Evolutionary conservation across 2,888 invertebrate genomes (phyloP), one percentile per base, ranked within the genome.

Genomic region (Melinaea menophilus): DNA sequence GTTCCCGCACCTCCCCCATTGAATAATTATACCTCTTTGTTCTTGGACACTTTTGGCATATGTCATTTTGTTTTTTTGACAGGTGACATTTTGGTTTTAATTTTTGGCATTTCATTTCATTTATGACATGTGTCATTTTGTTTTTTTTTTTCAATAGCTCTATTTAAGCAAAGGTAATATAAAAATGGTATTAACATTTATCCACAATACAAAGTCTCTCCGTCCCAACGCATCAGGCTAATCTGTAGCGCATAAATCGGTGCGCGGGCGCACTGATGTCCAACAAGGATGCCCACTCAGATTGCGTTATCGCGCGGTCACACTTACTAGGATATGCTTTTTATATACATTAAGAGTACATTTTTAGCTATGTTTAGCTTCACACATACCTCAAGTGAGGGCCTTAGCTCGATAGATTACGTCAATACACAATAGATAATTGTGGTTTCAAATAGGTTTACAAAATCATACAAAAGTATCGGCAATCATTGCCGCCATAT

Each of bases 1-100:
- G 78, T 79, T 78, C 76, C 77, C 79, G 74, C 76, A 75, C 77
- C 80, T 80, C 85, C 87, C 87, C 84, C 79, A 81, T 86, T 88
- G 88, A 88, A 84, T 88, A 88, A 89, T 89, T 86, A 83, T 81
- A 71, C 70, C 79, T 79, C 84, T 88, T 85, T 85, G 85, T 89
- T 83, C 79, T 71, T 69, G 74, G 74, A 62, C 66, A 69, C 58
- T 61, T 56, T 58, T 51, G 31, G 13, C 13, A 48, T n/a, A 9
- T 46, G 1, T 22, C 22, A 22, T 22, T 22, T 22, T 22, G 22
- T 22, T 0, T 22, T 22, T 22, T 22, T 22, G 22, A 1, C 4
- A 37, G 37, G 37, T 37, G 4, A 5, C 1, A 37, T 37, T 5
- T 5, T 37, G 4, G 37, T 37, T 5, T 5, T 5, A 37, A 5